Evolutionary conservation across 2,797 vertebrate species (phyloP), one percentile per base, ranked within the genome.

Genomic region (Coregonus suidteri): DNA sequence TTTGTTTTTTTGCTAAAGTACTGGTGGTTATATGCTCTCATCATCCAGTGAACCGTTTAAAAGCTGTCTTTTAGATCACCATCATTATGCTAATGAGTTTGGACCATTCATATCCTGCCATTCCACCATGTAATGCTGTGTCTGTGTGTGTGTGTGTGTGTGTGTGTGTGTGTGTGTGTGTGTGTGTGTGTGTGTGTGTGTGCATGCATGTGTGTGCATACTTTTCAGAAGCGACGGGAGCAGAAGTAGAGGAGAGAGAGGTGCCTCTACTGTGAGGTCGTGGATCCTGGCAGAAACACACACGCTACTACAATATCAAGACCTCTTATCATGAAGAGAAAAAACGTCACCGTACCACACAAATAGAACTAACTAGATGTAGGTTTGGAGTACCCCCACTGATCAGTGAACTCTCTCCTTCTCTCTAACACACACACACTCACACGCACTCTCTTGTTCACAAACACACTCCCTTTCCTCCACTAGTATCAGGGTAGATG

Each of bases 221-320:
- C 20, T 25, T 87, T 83, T 59, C 83, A 90, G 89, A 89, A 87
- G 85, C 85, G 86, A 79, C 83, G 81, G 79, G 85, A 86, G 66
- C 82, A 79, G 81, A 89, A 89, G 82, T 87, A 88, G 82, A 67
- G 34, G 66, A 73, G 81, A 69, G 79, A 86, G 34, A 30, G 73
- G 54, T 41, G 35, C 74, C 35, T 69, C 73, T 65, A 47, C 71
- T 76, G 74, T 34, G 79, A 78, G 62, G 67, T 62, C 51, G 31
- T 25, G 47, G 51, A 52, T 71, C 59, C 64, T 56, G 79, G 62
- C 52, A 47, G 25, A 73, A 62, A 68, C 53, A 76, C 65, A 51
- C 75, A 76, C 84, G 77, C 74, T 84, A 84, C 82, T 79, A 83
- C 85, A 88, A 86, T 86, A 88, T 84, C 82, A 82, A 81, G 85